Conservation (phyloP, 2,113 vertebrate species). For the Eurystomus gularis region DNA sequence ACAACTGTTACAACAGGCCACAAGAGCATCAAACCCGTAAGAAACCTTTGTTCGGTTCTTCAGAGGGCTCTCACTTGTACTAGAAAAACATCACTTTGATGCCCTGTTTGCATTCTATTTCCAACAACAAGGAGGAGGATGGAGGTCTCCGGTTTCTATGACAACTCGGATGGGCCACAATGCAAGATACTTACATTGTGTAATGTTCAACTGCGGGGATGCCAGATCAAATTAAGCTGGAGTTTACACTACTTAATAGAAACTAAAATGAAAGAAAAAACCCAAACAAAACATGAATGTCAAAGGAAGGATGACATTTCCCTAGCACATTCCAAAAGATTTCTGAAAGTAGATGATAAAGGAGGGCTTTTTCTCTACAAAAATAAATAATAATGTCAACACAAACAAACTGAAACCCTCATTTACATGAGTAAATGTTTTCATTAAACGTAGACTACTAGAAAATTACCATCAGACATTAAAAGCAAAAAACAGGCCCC, state of each 20-base stretch:
- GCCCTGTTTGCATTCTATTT: conserved; percentile 80
- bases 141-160: conserved; percentile 83
- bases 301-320: conserved; percentile 66
- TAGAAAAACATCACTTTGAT: conserved; percentile 74
- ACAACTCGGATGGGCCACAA: conserved; percentile 83
- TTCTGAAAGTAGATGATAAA: conserved; percentile 56
- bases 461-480: conserved; percentile 68
- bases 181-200: conserved; percentile 80
- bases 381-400: conserved; percentile 65
- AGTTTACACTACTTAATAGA: conserved; percentile 77
- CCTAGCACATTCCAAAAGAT: conserved; percentile 47
- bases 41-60: conserved; percentile 69
- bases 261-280: conserved; percentile 70
- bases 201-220: conserved; percentile 76
- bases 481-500: conserved; percentile 51
- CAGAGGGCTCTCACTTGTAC: conserved; percentile 67
- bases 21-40: conserved; percentile 61
- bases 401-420: conserved; percentile 60
- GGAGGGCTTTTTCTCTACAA: conserved; percentile 45
- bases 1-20: conserved; percentile 55
- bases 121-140: conserved; percentile 78
- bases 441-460: conserved; percentile 69
- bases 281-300: conserved; percentile 71
- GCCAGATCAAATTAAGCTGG: conserved; percentile 79
- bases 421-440: conserved; percentile 74